phyloP scores from a whole-genome alignment of 2,113 vertebrate species.

The Formicarius rufipectus region DNA sequence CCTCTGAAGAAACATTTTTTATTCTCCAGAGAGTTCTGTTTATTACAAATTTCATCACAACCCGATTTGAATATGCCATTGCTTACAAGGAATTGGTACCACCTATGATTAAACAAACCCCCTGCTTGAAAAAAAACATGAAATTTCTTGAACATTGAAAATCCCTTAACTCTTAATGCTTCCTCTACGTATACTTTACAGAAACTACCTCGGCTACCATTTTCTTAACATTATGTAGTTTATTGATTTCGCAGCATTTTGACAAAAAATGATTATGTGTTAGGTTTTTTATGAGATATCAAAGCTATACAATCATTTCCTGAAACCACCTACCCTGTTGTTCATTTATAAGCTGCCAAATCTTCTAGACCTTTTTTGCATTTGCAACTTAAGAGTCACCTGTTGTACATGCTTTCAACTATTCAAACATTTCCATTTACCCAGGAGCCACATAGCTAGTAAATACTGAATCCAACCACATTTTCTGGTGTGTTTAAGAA shows the following conservation, averaged over 20 bases:
- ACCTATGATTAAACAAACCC: neutral
- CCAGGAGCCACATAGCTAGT: slow-evolving; percentile 59
- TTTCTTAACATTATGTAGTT: neutral
- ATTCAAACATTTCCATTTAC: slow-evolving; percentile 73
- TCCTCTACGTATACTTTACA: neutral
- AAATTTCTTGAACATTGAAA: slow-evolving; percentile 3
- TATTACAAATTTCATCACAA: neutral
- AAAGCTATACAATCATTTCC: slow-evolving; percentile 57
- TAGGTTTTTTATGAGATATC: slow-evolving; percentile 45
- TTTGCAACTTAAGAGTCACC: slow-evolving; percentile 78
- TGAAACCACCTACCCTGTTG: slow-evolving; percentile 70
- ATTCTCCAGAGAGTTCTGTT: neutral
- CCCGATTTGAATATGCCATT: neutral
- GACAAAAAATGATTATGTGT: neutral
- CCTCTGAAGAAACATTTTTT: neutral
- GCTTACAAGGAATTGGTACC: neutral
- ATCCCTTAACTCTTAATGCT: neutral
- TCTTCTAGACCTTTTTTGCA: slow-evolving; percentile 70
- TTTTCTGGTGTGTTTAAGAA: slow-evolving; percentile 34
- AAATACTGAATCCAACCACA: slow-evolving; percentile 39
- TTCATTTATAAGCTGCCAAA: slow-evolving; percentile 71
- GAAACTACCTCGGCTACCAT: neutral
- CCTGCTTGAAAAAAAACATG: neutral
- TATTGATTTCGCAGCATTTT: slow-evolving; percentile 52
- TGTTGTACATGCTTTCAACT: slow-evolving; percentile 71